phyloP scores from a whole-genome alignment of 2,888 invertebrate species.

The Drosophila borealis region DNA sequence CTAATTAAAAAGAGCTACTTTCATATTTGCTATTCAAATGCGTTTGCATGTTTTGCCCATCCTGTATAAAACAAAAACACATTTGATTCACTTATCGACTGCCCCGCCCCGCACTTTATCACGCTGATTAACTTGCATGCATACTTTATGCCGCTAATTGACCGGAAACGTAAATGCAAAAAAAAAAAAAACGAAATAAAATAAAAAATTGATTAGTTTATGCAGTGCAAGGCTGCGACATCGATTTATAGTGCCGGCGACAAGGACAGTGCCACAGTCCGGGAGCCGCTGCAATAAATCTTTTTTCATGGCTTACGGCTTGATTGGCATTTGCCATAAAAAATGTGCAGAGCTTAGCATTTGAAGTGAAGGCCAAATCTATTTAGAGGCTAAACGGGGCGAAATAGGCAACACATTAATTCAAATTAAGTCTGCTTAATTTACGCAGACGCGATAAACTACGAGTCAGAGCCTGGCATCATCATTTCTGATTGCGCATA shows the following conservation, averaged over 20 bases:
- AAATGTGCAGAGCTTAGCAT: slow-evolving; percentile 33
- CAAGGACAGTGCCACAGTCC: slow-evolving; percentile 13
- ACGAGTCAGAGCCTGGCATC: slow-evolving; percentile 9
- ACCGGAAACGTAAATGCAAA: slow-evolving; percentile 51
- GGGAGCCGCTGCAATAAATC: slow-evolving; percentile 40
- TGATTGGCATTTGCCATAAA: slow-evolving; percentile 39
- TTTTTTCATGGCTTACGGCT: slow-evolving; percentile 40
- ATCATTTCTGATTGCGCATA: slow-evolving; percentile 48
- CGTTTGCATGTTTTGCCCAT: slow-evolving; percentile 1
- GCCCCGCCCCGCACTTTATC: not conserved
- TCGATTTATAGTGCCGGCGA: slow-evolving; percentile 16
- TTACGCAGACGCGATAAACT: slow-evolving; percentile 36
- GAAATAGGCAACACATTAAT: slow-evolving; percentile 34
- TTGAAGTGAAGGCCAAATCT: slow-evolving; percentile 21
- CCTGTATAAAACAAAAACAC: not conserved
- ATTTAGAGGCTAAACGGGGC: slow-evolving; percentile 8
- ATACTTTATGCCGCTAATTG: slow-evolving; percentile 57
- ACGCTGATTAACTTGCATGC: slow-evolving; percentile 41
- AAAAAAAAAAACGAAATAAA: slow-evolving; percentile 2
- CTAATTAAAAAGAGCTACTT: not conserved
- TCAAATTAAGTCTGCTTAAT: slow-evolving; percentile 42
- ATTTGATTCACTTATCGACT: not conserved
- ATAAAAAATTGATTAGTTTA: slow-evolving; percentile 41
- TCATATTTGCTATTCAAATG: not conserved
- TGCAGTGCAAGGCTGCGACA: slow-evolving; percentile 15